Base-by-base conservation (phyloP, 1,140 invertebrate genomes). In the Chionoecetes opilio region DNA sequence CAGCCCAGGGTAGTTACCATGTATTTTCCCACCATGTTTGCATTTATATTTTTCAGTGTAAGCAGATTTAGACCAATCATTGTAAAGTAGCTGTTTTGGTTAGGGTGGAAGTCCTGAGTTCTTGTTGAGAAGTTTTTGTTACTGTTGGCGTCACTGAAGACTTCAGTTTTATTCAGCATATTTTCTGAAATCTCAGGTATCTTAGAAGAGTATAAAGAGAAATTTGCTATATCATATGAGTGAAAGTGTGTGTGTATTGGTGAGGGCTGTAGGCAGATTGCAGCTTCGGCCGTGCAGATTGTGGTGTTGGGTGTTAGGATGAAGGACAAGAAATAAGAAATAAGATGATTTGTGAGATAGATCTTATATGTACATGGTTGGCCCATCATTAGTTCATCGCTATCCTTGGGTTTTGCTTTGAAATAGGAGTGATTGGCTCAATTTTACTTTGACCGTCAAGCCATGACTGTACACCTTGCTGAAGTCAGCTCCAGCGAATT, bases 31-130 rank as follows among this genome's bases (percentile, higher is more conserved):
- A 75, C 63, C 21, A n/a, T 75, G 21, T 75, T 21, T 26, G 63
- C 63, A 75, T 75, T 75, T 75, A 75, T 75, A 75, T n/a, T 75
- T 75, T 75, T 75, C 63, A 75, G n/a, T 21, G n/a, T 75, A 75
- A 75, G 6, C 63, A 75, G 5, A 63, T 75, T 75, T 75, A 26
- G n/a, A 14, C 63, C 63, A 75, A 26, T 75, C n/a, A 75, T n/a
- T 75, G 53, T 63, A 21, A 63, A 3, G 53, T 2, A 63, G 26
- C 6, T 63, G 53, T 63, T 14, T 63, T 9, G 53, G 53, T 63
- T 63, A 63, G 63, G 63, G 63, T 75, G 63, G 26, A 26, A 75
- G 46, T 53, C 21, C 21, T 75, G n/a, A n/a, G 6, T 75, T 75
- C 63, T 75, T 75, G 46, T 53, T 14, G 46, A 53, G 46, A 9